These are phyloP conservation scores for Drosophila subsilvestris DNA, from an alignment of 2,888 invertebrate genomes.

Conservation along the genomic window DNA sequence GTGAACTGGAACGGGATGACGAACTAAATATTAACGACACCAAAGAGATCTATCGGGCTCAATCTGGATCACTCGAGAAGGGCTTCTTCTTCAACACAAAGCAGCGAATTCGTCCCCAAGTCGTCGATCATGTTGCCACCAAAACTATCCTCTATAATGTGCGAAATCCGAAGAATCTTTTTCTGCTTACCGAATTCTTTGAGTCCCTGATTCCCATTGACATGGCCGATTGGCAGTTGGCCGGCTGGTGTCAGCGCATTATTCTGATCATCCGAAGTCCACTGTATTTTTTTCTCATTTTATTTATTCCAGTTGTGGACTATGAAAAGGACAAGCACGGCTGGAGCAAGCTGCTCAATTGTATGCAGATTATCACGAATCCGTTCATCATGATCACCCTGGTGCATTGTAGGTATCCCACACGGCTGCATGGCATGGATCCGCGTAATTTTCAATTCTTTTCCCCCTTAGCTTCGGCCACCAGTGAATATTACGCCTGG, in stretches of 20 bases:
- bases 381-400: slow-evolving; percentile 54
- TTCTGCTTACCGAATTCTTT: slow-evolving; percentile 54
- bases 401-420: slow-evolving; percentile 29
- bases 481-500: slow-evolving; percentile 14
- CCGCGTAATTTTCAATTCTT: background rate
- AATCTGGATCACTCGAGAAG: background rate
- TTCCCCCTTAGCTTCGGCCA: slow-evolving; percentile 21
- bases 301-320: slow-evolving; percentile 70
- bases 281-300: slow-evolving; percentile 35
- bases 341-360: slow-evolving; percentile 79
- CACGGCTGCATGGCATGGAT: background rate
- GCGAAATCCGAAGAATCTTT: slow-evolving; percentile 48
- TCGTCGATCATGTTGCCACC: slow-evolving; percentile 17
- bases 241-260: slow-evolving; percentile 19
- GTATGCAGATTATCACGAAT: slow-evolving; percentile 60
- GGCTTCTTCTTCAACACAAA: slow-evolving; percentile 14
- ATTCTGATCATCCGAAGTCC: slow-evolving; percentile 51
- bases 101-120: background rate
- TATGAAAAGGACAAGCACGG: slow-evolving; percentile 69
- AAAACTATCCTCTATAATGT: slow-evolving; percentile 34
- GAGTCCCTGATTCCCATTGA: slow-evolving; percentile 61
- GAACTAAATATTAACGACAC: slow-evolving; percentile 24
- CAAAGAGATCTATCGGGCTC: background rate
- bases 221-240: slow-evolving; percentile 42
- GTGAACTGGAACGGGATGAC: slow-evolving; percentile 30